phyloP scores from a whole-genome alignment of 2,888 invertebrate genomes.

The Nomada flava region DNA sequence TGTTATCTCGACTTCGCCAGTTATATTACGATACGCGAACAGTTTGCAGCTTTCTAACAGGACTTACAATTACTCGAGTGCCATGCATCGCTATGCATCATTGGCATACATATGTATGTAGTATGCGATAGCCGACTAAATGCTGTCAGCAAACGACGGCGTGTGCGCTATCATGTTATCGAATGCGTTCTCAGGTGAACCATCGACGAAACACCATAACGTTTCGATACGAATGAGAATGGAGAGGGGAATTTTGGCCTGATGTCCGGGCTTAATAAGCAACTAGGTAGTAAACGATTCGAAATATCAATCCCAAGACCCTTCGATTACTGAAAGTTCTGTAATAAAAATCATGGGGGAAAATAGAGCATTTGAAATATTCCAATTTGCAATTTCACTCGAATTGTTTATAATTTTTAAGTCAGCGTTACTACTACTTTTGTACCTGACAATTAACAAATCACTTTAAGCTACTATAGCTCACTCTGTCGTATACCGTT shows the following conservation, averaged over 20 bases:
- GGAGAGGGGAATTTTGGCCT: neutral
- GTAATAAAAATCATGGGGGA: no score
- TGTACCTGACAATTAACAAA: neutral
- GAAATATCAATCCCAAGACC: neutral
- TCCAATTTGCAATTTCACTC: no score
- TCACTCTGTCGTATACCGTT: neutral
- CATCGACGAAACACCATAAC: neutral
- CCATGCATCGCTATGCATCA: conserved; percentile 8
- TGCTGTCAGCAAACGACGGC: conserved; percentile 17
- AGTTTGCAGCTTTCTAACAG: conserved; percentile 15
- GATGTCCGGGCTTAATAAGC: neutral
- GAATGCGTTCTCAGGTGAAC: neutral
- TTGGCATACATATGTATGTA: neutral
- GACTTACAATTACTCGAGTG: conserved; percentile 15
- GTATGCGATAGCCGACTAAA: neutral
- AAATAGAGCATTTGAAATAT: no score
- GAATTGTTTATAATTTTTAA: no score
- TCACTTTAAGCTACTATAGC: neutral
- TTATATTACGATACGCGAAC: conserved; percentile 9
- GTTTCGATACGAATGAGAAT: neutral
- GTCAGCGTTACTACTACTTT: neutral
- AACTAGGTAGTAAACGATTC: neutral
- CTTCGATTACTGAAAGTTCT: no score
- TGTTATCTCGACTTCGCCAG: conserved; percentile 8
- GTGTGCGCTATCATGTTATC: conserved; percentile 11